Percentiles rank a stretch among this genome's conserved stretches.
Evolutionary conservation across 2,797 vertebrate genomes (phyloP).

Genomic region (Capromys pilorides): DNA sequence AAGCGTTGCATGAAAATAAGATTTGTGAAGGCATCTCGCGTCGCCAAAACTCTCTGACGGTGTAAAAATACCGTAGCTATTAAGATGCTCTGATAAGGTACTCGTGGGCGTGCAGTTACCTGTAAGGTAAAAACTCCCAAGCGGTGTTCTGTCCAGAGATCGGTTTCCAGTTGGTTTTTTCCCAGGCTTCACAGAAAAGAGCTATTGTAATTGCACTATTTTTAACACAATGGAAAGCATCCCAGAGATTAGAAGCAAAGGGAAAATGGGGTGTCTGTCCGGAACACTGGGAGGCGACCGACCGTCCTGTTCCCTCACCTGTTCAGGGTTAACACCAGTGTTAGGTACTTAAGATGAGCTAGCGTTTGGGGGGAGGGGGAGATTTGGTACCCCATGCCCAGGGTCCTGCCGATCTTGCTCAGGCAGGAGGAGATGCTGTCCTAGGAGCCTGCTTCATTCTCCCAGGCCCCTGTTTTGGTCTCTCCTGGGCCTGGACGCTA

Average conservation of each 20-base stretch:
- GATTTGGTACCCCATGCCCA: too few species aligned
- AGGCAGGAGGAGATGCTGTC: neutral
- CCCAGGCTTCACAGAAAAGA: neutral
- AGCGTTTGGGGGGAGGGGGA: neutral
- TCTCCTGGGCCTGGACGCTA: neutral
- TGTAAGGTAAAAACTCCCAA: neutral
- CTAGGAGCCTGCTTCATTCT: neutral
- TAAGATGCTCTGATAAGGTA: neutral
- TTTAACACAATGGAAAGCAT: neutral
- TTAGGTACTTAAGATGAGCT: neutral
- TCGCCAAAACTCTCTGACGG: slow-evolving; percentile 33
- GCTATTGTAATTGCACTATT: neutral
- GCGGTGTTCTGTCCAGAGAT: neutral
- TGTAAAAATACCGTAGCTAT: neutral
- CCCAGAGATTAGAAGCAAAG: neutral
- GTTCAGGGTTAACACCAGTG: neutral
- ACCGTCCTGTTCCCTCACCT: neutral
- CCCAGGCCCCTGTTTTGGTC: too few species aligned
- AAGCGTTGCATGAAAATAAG: slow-evolving; percentile 5
- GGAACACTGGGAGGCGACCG: neutral
- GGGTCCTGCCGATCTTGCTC: neutral
- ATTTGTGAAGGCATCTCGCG: neutral
- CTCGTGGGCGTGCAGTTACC: neutral
- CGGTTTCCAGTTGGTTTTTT: neutral
- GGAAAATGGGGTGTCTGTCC: neutral